phyloP scores from a whole-genome alignment of 2,113 vertebrate species.

The Charina bottae region DNA sequence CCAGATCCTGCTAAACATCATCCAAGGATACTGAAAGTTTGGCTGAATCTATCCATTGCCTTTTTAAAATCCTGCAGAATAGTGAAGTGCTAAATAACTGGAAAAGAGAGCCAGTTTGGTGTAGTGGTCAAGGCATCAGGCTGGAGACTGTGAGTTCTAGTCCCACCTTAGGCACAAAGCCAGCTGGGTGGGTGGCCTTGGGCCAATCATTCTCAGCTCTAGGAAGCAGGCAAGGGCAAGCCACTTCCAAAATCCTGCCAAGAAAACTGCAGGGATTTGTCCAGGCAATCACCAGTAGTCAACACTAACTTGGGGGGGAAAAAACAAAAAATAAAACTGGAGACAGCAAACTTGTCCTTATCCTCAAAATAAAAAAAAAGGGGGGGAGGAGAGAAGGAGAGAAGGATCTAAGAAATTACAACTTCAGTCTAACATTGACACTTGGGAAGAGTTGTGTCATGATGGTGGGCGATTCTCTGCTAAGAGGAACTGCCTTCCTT shows the following conservation, averaged over 20 bases:
- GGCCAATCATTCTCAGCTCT: background rate
- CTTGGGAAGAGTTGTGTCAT: background rate
- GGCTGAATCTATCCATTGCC: too few species aligned
- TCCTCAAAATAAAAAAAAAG: background rate
- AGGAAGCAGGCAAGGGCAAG: background rate
- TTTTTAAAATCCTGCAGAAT: too few species aligned
- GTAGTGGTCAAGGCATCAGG: background rate
- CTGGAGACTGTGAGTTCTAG: background rate
- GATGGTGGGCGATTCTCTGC: background rate
- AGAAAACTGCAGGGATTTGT: background rate
- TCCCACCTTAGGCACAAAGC: background rate
- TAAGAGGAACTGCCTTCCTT: background rate
- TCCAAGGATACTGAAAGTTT: too few species aligned
- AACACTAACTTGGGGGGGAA: background rate
- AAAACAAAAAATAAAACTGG: background rate
- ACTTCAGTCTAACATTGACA: background rate
- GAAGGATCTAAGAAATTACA: background rate
- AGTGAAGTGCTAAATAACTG: too few species aligned
- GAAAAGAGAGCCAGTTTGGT: too few species aligned
- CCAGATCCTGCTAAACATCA: too few species aligned
- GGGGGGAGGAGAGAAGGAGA: accelerated
- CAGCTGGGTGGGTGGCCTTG: background rate
- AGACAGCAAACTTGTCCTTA: background rate
- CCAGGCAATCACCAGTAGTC: background rate
- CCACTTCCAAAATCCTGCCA: background rate